Conservation (phyloP, 2,888 invertebrate genomes). For the Augochlorella aurata region DNA sequence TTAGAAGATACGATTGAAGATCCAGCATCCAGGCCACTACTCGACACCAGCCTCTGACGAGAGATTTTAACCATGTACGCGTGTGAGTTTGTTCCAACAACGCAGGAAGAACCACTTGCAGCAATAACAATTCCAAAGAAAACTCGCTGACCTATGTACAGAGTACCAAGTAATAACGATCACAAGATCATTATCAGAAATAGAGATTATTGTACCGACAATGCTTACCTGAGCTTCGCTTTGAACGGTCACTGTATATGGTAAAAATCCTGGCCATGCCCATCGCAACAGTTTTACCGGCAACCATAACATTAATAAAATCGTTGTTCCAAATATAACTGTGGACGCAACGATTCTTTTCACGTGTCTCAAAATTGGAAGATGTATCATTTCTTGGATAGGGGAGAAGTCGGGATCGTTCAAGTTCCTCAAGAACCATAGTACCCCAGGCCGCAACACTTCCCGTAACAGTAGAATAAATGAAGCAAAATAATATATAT, state of each 20-base stretch:
- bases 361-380: constrained; percentile 95
- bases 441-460: constrained; percentile 96
- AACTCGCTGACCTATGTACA: constrained; percentile 90
- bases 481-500: constrained; percentile 99
- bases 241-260: constrained; percentile 94
- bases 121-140: constrained; percentile 93
- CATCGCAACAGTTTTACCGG: constrained; percentile 94
- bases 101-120: constrained; percentile 98
- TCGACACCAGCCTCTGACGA: constrained; percentile 93
- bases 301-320: constrained; percentile 97
- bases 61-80: constrained; percentile 95
- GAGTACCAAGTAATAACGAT: neutral
- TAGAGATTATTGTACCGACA: neutral
- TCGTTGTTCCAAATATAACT: constrained; percentile 97
- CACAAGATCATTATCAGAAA: neutral
- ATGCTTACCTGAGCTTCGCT: constrained; percentile 88
- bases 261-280: constrained; percentile 93
- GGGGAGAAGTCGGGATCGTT: constrained; percentile 99
- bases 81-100: constrained; percentile 98
- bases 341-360: constrained; percentile 95
- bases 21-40: constrained; percentile 92
- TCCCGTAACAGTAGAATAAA: constrained; percentile 96
- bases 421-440: constrained; percentile 98
- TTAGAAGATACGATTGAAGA: constrained; percentile 94
- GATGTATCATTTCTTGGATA: constrained; percentile 99